Conservation (phyloP, 1,140 invertebrate species). For the Cotesia glomerata region DNA sequence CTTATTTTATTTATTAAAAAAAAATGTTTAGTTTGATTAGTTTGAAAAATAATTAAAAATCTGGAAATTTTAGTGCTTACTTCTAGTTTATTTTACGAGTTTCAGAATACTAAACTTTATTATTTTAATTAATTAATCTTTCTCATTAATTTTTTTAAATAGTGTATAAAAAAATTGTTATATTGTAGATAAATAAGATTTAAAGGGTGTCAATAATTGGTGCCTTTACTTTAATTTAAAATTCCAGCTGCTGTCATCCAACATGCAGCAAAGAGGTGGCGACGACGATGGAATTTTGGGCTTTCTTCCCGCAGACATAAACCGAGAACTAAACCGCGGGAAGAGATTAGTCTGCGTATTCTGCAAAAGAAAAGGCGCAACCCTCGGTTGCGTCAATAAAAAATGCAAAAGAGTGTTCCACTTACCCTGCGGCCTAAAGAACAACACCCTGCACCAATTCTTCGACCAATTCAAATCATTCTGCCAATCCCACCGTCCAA, state of each 20-base stretch:
- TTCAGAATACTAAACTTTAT: no score
- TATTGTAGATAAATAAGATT: no score
- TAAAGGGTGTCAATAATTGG: no score
- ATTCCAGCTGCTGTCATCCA: slow-evolving; percentile 17
- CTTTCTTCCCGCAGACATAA: slow-evolving; percentile 68
- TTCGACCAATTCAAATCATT: slow-evolving; percentile 70
- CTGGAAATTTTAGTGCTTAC: no score
- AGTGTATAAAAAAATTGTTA: no score
- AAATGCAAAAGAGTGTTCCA: slow-evolving; percentile 69
- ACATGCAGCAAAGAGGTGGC: slow-evolving; percentile 66
- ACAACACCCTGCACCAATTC: slow-evolving; percentile 68
- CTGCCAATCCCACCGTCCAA: slow-evolving; percentile 67
- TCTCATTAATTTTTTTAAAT: no score
- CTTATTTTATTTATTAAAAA: no score
- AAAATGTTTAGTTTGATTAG: no score
- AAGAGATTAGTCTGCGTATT: slow-evolving; percentile 66
- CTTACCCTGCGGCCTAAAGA: slow-evolving; percentile 68
- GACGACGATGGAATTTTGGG: slow-evolving; percentile 70
- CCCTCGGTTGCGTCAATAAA: slow-evolving; percentile 67
- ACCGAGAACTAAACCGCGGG: slow-evolving; percentile 67
- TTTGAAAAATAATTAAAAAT: no score
- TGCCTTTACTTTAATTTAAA: background rate
- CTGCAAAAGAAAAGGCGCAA: slow-evolving; percentile 68
- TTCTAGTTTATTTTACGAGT: no score
- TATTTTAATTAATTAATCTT: no score